Conservation (phyloP, 2,888 invertebrate genomes). For the Pseudococcus longispinus region DNA sequence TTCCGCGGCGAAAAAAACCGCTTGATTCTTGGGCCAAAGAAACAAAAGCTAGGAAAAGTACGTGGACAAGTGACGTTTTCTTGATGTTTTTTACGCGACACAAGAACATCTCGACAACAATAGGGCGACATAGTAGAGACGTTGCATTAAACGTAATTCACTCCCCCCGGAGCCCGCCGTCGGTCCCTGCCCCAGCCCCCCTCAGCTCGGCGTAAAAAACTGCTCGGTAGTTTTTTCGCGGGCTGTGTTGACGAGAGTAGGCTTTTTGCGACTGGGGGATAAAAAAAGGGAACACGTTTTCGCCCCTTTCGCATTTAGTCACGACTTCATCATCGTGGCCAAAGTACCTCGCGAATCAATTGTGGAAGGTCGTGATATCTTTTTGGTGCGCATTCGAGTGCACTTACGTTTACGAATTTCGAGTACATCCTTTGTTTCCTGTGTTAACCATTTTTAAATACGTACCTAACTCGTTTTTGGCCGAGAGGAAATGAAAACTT, state of each 20-base stretch:
- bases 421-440: constrained; percentile 48
- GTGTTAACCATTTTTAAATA: constrained; percentile 45
- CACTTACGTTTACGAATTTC: constrained; percentile 46
- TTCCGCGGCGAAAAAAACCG: neutral
- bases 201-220: neutral
- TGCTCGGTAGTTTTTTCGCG: neutral
- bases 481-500: constrained; percentile 38
- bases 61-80: constrained; percentile 51
- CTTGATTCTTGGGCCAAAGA: constrained; percentile 44
- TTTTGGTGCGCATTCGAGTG: constrained; percentile 37
- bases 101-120: constrained; percentile 45
- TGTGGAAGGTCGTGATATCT: constrained; percentile 54
- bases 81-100: constrained; percentile 17
- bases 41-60: constrained; percentile 50
- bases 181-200: neutral
- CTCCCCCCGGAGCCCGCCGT: neutral
- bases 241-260: neutral
- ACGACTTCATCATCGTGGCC: constrained; percentile 21
- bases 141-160: constrained; percentile 26
- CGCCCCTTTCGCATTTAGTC: constrained; percentile 34
- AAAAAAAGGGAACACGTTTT: neutral
- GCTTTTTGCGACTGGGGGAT: neutral
- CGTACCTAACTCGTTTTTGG: constrained; percentile 35
- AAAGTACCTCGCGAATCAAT: constrained; percentile 52
- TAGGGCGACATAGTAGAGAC: constrained; percentile 31